Base-by-base conservation (phyloP, 2,888 invertebrate species). In the Brachypterus glaber region DNA sequence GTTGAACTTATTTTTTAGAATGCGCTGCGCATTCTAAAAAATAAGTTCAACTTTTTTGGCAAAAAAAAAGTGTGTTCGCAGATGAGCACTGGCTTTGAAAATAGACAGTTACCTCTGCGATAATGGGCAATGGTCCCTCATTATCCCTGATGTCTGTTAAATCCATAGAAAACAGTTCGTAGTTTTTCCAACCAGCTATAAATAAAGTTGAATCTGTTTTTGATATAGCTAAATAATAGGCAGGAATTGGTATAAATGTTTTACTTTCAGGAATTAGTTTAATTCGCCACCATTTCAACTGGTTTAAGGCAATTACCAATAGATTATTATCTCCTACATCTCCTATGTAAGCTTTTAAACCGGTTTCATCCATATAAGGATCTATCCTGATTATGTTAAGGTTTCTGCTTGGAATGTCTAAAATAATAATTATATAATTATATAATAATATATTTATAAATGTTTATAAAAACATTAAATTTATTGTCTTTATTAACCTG, bases 341-440 rank as follows among this genome's bases (percentile, higher is more conserved):
- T 4, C 64, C 64, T 35, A 68, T 49, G 43, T 63, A 69, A 8
- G 60, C 69, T 37, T 55, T 54, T 4, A 55, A 49, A 7, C 62
- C 59, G 42, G 29, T 30, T 37, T 49, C 11, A 13, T 39, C 16
- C 29, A 5, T 3, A 17, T 17, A 5, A 13, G 39, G 49, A 54
- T 68, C 66, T 4, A 66, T 49, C 1, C 59, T 56, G 7, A 67
- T 46, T 29, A 43, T 49, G 43, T 50, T 59, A 15, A 67, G 51
- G 30, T 54, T 45, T 27, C 50, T 43, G 5, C 48, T 50, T 7
- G 52, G 30, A 18, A 62, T 44, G 26, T 52, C 50, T 2, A 33
- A 35, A 27, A 27, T 9, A 27, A 7, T 5, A 7, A 21, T 21
- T 21, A n/a, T n/a, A n/a, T n/a, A n/a, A n/a, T n/a, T n/a, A n/a